Evolutionary conservation across 2,797 vertebrate species (phyloP).

Genomic region (Channa striata): DNA sequence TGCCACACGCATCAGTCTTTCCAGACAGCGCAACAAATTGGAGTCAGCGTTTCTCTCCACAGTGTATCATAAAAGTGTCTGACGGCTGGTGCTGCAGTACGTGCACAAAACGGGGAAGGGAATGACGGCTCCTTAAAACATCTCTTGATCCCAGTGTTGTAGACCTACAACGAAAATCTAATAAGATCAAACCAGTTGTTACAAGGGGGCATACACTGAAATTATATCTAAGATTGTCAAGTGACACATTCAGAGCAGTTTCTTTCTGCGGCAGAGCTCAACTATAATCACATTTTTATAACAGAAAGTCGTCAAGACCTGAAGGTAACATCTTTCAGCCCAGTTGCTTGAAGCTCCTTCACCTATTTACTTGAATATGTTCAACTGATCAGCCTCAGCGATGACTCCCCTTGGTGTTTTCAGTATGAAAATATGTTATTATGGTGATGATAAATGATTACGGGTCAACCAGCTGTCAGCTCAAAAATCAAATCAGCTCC

Average conservation of each 20-base stretch:
- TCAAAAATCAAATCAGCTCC: too few relatives aligned
- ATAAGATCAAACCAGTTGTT: constrained; percentile 12
- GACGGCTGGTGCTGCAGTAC: constrained; percentile 35
- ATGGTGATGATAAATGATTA: too few relatives aligned
- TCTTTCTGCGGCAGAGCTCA: too few relatives aligned
- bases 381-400: too few relatives aligned
- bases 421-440: too few relatives aligned
- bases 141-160: constrained; percentile 3
- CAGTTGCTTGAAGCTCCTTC: neutral
- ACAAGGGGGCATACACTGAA: constrained; percentile 19
- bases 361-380: neutral
- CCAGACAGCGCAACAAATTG: constrained; percentile 61
- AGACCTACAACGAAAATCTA: constrained; percentile 12
- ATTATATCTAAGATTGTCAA: too few relatives aligned
- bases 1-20: constrained; percentile 63
- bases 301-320: too few relatives aligned
- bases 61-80: constrained; percentile 55
- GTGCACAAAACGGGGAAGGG: constrained; percentile 38
- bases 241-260: too few relatives aligned
- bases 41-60: constrained; percentile 27
- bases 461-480: too few relatives aligned
- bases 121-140: constrained; percentile 2
- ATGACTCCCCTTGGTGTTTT: too few relatives aligned
- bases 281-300: too few relatives aligned
- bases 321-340: neutral